Conservation (phyloP, 2,888 invertebrate genomes). For the Exocentrus adspersus region DNA sequence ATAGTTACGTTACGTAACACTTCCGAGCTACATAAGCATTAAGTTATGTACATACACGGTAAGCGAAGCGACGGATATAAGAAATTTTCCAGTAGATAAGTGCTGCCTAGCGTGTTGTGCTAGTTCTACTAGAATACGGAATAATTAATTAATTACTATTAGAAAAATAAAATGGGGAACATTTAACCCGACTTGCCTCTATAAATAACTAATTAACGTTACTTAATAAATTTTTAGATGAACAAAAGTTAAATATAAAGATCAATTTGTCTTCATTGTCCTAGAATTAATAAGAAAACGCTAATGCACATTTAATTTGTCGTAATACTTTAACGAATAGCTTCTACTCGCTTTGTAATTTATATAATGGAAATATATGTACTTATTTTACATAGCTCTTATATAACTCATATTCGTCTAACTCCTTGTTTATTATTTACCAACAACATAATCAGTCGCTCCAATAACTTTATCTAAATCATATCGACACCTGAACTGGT, state of each 20-base stretch:
- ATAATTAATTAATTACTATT: no score
- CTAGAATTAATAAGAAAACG: slow-evolving; percentile 23
- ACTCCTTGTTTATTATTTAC: slow-evolving; percentile 4
- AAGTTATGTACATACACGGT: slow-evolving; percentile 23
- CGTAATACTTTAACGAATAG: slow-evolving; percentile 40
- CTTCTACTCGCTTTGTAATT: slow-evolving; percentile 34
- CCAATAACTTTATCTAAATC: slow-evolving; percentile 44
- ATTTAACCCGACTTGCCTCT: slow-evolving; percentile 13
- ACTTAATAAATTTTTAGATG: slow-evolving; percentile 24
- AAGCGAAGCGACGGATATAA: slow-evolving; percentile 20
- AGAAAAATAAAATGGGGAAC: slow-evolving; percentile 15
- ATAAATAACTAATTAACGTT: slow-evolving; percentile 24
- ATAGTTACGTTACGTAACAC: slow-evolving; percentile 32
- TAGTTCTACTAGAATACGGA: no score
- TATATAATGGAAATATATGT: slow-evolving; percentile 9
- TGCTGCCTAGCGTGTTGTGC: slow-evolving; percentile 20
- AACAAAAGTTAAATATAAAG: slow-evolving; percentile 6
- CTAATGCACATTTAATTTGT: slow-evolving; percentile 39
- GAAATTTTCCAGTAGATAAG: slow-evolving; percentile 17
- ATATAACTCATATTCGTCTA: background rate
- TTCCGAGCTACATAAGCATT: slow-evolving; percentile 20
- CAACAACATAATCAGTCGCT: slow-evolving; percentile 5
- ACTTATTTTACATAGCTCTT: background rate
- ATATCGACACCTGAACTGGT: slow-evolving; percentile 51
- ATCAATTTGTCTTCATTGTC: slow-evolving; percentile 22